Evolutionary conservation across 2,888 invertebrate genomes (phyloP), one percentile per base, ranked within the genome.

Genomic region (Eupithecia tripunctaria): DNA sequence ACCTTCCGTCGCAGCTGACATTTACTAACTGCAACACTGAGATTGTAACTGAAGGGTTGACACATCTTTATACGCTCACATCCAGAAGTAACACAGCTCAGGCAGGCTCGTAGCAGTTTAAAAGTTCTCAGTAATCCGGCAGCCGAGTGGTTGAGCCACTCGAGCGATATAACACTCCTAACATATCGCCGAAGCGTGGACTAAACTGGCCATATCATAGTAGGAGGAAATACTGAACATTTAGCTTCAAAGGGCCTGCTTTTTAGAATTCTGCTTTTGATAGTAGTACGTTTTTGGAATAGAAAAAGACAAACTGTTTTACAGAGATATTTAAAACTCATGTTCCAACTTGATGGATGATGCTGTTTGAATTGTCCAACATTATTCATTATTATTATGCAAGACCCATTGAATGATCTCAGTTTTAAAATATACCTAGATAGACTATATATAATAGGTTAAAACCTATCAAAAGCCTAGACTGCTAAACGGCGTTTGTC

Each of bases 171-270:
- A 84, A 81, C 81, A 80, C 69, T 80, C 80, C 79, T 77, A 79
- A 84, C 82, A 80, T 83, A 84, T 84, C 70, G 79, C 71, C 68
- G 59, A 60, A 79, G 81, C 81, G 82, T 81, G 81, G 68, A 71
- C 70, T 68, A 66, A 70, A 64, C 76, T 71, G 68, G 72, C 68
- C 66, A 65, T 72, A 69, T 65, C 62, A 63, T 25, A 36, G 68
- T 51, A 70, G 67, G 36, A 29, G 29, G 38, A 43, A 63, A 67
- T 75, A 70, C 67, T 14, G 21, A 65, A 60, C 29, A 60, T 60
- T 29, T 12, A 1, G n/a, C 5, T 36, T 18, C n/a, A 63, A 63
- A 63, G n/a, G 18, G 29, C 18, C 10, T 60, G 60, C 18, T 18
- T 29, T 29, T 29, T 29, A 7, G 18, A 60, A 29, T 18, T 27